These are phyloP conservation scores for Motacilla alba DNA, from an alignment of 2,113 vertebrate species.

Conservation along the genomic window DNA sequence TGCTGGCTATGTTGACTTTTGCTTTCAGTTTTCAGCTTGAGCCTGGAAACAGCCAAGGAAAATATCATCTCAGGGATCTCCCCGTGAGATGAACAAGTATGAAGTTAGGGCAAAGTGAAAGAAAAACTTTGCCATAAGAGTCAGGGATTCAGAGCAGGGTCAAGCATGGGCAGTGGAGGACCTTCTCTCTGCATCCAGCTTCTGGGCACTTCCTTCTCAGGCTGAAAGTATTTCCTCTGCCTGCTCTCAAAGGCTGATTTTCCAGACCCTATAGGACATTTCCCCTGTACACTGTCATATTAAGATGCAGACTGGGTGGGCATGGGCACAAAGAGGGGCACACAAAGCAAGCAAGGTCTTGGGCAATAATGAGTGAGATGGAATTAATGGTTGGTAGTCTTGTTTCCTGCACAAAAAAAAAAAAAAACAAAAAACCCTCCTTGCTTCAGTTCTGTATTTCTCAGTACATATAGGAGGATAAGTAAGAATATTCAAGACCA, in stretches of 20 bases:
- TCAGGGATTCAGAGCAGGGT: not conserved
- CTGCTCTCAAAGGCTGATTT: not conserved
- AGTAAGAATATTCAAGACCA: not conserved
- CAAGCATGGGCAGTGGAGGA: not conserved
- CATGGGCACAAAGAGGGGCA: not conserved
- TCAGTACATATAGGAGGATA: not conserved
- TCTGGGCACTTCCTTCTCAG: not conserved
- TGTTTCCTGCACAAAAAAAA: not conserved
- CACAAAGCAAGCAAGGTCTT: not conserved
- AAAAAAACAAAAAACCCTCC: accelerated
- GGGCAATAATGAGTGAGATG: not conserved
- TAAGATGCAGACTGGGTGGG: not conserved
- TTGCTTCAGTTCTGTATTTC: not conserved
- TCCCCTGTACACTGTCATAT: too few relatives aligned
- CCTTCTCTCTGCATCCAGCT: not conserved
- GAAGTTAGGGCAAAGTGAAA: not conserved
- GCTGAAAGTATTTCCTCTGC: not conserved
- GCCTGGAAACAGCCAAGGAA: not conserved
- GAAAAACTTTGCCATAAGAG: not conserved
- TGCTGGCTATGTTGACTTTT: not conserved
- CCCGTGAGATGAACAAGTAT: not conserved
- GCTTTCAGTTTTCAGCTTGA: not conserved
- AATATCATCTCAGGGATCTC: not conserved
- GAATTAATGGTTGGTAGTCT: not conserved
- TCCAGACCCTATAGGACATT: accelerated